Conservation (phyloP, 2,888 invertebrate genomes). For the Xanthorhoe spadicearia region DNA sequence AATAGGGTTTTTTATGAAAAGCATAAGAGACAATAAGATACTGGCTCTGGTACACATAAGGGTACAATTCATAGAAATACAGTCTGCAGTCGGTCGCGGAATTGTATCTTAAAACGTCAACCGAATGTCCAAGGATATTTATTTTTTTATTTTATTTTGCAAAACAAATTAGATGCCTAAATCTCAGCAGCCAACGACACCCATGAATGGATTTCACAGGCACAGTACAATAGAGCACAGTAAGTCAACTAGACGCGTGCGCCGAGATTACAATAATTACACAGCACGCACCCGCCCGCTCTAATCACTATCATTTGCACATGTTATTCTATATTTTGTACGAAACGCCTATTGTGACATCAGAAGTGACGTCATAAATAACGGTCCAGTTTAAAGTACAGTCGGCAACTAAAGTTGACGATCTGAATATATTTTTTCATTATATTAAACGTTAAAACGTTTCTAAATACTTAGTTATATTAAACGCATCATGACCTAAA, state of each 20-base stretch:
- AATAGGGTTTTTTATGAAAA: too few relatives aligned
- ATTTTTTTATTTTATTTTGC: too few relatives aligned
- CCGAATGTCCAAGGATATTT: too few relatives aligned
- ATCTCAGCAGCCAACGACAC: conserved; percentile 17
- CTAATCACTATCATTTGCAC: conserved; percentile 83
- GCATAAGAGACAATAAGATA: background rate
- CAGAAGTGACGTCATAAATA: conserved; percentile 16
- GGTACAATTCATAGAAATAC: too few relatives aligned
- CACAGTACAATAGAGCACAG: conserved; percentile 47
- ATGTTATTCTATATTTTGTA: conserved; percentile 80
- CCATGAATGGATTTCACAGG: conserved; percentile 35
- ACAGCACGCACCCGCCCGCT: conserved; percentile 67
- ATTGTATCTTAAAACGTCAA: background rate
- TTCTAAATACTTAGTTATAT: too few relatives aligned
- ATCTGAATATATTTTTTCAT: background rate
- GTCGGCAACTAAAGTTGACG: background rate
- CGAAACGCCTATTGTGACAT: conserved; percentile 64
- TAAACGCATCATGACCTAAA: background rate
- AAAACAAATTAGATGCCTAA: conserved; percentile 1
- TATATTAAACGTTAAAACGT: too few relatives aligned
- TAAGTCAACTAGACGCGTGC: conserved; percentile 47
- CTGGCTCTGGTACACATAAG: background rate
- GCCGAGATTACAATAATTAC: conserved; percentile 81
- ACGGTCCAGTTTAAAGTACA: conserved; percentile 28
- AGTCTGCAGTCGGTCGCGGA: too few relatives aligned